phyloP scores from a whole-genome alignment of 1,140 invertebrate genomes.

The Tribolium castaneum region DNA sequence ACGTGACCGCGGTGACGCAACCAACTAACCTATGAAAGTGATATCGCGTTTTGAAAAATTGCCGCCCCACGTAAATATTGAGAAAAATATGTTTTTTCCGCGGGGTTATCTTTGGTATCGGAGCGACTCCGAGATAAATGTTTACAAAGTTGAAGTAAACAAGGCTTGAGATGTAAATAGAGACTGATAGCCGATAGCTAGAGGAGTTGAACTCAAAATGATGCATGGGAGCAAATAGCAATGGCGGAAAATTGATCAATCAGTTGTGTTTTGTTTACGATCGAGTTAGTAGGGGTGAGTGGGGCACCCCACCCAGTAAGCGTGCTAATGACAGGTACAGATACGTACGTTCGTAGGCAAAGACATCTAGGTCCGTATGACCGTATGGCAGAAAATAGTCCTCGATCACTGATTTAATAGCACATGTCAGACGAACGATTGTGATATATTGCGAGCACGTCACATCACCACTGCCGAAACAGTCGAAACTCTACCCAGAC shows the following conservation, averaged over 20 bases:
- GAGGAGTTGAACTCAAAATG: not conserved
- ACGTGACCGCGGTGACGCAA: conserved; percentile 19
- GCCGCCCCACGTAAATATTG: not conserved
- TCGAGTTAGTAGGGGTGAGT: conserved; percentile 13
- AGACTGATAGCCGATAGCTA: conserved; percentile 1
- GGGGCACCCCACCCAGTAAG: conserved; percentile 6
- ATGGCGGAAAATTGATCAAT: conserved; percentile 32
- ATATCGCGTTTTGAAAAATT: not conserved
- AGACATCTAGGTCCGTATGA: conserved; percentile 21
- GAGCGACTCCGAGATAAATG: not conserved
- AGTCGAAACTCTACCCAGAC: conserved; percentile 44
- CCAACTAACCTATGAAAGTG: conserved; percentile 12
- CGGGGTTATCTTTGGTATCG: conserved; percentile 17
- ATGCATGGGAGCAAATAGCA: not conserved
- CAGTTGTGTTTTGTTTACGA: conserved; percentile 8
- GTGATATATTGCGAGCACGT: conserved; percentile 16
- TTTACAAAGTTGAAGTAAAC: conserved; percentile 7
- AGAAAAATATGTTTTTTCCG: not conserved
- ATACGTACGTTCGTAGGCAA: conserved; percentile 21
- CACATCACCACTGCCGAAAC: conserved; percentile 45
- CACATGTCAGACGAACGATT: conserved; percentile 3
- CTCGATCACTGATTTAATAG: not conserved
- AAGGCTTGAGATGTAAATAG: conserved; percentile 16
- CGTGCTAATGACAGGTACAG: conserved; percentile 1
- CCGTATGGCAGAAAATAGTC: not conserved